Evolutionary conservation across 2,888 invertebrate genomes (phyloP).

Genomic region (Eutolmus rufibarbis): DNA sequence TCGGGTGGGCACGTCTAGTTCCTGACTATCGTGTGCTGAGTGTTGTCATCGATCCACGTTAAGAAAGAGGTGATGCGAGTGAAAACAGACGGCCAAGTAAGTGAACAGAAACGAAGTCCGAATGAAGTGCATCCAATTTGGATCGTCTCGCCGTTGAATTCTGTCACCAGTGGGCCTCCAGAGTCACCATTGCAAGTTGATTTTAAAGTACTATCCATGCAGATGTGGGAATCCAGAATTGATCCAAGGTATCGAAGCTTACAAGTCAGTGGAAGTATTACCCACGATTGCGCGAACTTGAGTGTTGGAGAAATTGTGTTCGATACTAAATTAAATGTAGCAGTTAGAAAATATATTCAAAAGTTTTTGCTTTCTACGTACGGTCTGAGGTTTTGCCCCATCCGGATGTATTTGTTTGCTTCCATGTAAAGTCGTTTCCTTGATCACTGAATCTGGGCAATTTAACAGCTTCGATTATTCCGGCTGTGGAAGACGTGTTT

Average conservation of each 20-base stretch:
- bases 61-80: conserved; percentile 55
- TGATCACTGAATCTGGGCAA: conserved; percentile 50
- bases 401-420: conserved; percentile 53
- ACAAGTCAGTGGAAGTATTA: conserved; percentile 52
- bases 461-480: conserved; percentile 52
- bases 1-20: not conserved
- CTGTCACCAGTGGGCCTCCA: conserved; percentile 56
- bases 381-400: conserved; percentile 56
- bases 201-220: conserved; percentile 48
- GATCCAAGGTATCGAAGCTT: conserved; percentile 50
- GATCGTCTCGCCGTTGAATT: not conserved
- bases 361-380: conserved; percentile 41
- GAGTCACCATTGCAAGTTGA: conserved; percentile 59
- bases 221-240: conserved; percentile 51
- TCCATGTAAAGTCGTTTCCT: conserved; percentile 49
- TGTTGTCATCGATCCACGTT: conserved; percentile 54
- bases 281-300: conserved; percentile 51
- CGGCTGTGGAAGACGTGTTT: conserved; percentile 17
- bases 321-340: conserved; percentile 44
- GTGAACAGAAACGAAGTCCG: conserved; percentile 52
- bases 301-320: conserved; percentile 50
- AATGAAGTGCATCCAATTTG: conserved; percentile 57
- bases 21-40: not conserved
- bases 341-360: not conserved
- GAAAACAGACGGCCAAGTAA: conserved; percentile 55